Evolutionary conservation across 2,113 vertebrate species (phyloP).

Genomic region (Poecilia latipinna): DNA sequence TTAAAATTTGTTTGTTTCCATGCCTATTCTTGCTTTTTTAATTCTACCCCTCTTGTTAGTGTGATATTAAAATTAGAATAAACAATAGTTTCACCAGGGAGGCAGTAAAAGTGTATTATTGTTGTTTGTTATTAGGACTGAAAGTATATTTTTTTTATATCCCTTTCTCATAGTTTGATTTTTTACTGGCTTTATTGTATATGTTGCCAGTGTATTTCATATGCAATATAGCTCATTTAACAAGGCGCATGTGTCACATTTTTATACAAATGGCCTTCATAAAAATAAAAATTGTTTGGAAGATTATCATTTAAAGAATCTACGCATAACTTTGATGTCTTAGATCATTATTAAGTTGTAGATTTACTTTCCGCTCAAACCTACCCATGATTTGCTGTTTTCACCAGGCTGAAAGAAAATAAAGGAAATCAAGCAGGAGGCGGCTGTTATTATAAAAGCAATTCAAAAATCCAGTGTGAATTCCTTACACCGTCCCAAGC

Average conservation of each 20-base stretch:
- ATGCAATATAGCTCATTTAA: neutral
- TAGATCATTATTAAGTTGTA: neutral
- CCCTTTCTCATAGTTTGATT: no score
- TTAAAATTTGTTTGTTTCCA: no score
- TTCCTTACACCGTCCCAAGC: neutral
- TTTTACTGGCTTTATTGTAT: no score
- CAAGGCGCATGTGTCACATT: neutral
- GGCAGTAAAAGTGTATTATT: no score
- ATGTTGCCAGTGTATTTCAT: neutral
- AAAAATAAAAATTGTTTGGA: neutral
- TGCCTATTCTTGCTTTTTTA: no score
- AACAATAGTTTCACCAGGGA: no score
- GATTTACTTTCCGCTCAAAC: neutral
- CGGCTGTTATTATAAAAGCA: neutral
- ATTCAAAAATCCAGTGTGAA: neutral
- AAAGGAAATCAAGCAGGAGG: neutral
- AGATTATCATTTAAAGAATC: neutral
- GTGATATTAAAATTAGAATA: no score
- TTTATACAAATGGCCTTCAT: neutral
- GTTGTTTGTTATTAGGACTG: no score
- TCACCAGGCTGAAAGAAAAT: neutral
- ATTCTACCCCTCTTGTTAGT: no score
- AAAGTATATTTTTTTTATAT: no score
- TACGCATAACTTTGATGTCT: neutral
- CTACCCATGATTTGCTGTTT: neutral